Evolutionary conservation across 2,113 vertebrate genomes (phyloP).

Genomic region (Entomyzon cyanotis): DNA sequence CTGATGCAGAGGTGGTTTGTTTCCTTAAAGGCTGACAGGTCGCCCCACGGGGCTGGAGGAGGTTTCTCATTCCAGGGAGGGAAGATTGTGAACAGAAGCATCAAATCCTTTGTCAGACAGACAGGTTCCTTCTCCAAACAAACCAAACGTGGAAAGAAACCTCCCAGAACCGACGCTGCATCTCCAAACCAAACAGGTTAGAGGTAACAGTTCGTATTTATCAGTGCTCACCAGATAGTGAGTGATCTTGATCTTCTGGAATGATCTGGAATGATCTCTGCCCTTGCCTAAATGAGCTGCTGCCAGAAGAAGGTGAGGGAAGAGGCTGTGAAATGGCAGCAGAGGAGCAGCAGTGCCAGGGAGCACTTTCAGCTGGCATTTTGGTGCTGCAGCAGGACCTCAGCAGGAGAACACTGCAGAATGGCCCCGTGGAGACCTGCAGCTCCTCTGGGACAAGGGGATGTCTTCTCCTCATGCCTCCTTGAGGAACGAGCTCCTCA

Average conservation of each 20-base stretch:
- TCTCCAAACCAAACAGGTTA: neutral
- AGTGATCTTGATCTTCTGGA: neutral
- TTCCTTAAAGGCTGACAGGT: neutral
- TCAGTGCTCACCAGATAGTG: neutral
- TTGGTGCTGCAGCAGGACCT: neutral
- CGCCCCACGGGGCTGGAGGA: neutral
- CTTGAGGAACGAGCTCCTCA: neutral
- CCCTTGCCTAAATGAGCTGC: neutral
- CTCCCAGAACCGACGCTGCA: neutral
- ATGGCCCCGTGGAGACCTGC: neutral
- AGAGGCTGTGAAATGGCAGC: neutral
- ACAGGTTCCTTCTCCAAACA: neutral
- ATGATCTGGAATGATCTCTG: neutral
- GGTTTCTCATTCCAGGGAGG: neutral
- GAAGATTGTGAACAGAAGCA: neutral
- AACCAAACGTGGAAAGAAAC: neutral
- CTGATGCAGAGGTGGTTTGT: neutral
- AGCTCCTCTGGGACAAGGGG: neutral
- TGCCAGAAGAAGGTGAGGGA: neutral
- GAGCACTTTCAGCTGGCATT: accelerated
- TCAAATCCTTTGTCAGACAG: neutral
- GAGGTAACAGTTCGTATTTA: neutral
- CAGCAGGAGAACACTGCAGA: accelerated
- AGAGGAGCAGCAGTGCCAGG: neutral
- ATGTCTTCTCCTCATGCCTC: neutral